These are phyloP conservation scores for chimpanzee (Pan troglodytes) DNA, from an alignment of 2,113 vertebrate species.

Conservation along the genomic window DNA sequence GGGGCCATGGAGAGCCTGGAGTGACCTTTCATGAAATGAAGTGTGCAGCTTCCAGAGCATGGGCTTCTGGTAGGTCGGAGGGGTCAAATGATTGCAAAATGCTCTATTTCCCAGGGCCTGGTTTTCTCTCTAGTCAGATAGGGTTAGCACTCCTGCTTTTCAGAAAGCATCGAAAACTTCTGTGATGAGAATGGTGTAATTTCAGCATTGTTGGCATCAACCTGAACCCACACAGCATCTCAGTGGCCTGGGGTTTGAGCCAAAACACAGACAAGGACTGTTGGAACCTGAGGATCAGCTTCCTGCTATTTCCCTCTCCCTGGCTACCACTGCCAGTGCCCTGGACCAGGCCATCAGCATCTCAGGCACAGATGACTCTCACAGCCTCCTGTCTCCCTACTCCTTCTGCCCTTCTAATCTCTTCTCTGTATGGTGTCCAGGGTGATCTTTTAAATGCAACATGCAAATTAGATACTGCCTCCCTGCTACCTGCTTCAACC, in stretches of 20 bases:
- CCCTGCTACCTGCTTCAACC: background rate
- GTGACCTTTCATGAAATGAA: background rate
- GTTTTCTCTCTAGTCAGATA: background rate
- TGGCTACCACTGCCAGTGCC: background rate
- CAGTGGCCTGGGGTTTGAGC: background rate
- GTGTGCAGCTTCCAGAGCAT: background rate
- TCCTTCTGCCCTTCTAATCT: background rate
- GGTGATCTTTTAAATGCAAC: background rate
- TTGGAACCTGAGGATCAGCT: background rate
- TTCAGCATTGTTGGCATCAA: background rate
- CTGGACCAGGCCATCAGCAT: background rate
- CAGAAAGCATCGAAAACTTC: background rate
- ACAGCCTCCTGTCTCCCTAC: background rate
- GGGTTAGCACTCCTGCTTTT: background rate
- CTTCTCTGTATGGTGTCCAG: background rate
- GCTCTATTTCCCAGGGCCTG: background rate
- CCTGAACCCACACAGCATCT: background rate
- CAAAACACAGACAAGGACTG: background rate
- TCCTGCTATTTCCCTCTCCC: too few relatives aligned
- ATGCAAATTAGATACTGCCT: background rate
- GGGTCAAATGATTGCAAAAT: background rate
- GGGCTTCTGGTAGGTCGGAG: background rate
- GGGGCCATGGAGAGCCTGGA: background rate
- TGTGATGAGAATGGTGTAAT: fast-evolving
- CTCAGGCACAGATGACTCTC: background rate